Base-by-base conservation (phyloP, 2,888 invertebrate genomes). In the Pegoplata infirma region DNA sequence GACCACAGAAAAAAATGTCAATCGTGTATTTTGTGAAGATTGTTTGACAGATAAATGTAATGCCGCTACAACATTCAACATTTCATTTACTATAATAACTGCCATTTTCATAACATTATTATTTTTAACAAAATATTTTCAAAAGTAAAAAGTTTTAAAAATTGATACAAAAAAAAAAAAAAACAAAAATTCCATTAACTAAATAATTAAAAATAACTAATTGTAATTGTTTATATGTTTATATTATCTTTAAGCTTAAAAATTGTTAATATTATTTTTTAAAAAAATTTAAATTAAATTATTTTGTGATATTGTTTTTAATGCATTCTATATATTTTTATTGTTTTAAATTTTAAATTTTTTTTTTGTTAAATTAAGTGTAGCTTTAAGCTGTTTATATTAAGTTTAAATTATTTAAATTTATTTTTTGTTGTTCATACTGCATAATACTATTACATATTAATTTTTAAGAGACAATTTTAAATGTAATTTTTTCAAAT, bases 1-100 rank as follows among this genome's bases (percentile, higher is more conserved):
- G 53, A 82, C 85, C 21, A 85, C 86, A 40, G 88, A 88, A 76
- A 86, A 85, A 71, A 88, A 83, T 79, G 85, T 86, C 6, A 81
- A 78, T 8, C 85, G 86, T 51, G 81, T 85, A 72, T 89, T 85
- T 76, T 88, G 88, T 59, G 82, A 85, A 76, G 88, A 88, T 79
- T 88, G 88, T 69, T 80, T 84, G 49, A 83, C 83, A 19, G 84
- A 88, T 71, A 85, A 84, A 36, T 88, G 88, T 80, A 88, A 88
- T 80, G 82, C 49, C 0, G 78, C 64, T 16, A 25, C 53, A 28
- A 71, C 25, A 49, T 63, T 47, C 82, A n/a, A 63, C 8, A 55
- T 49, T 17, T 69, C 73, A 32, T 49, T 25, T 47, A 80, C 82
- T 64, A 63, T 84, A 12, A 56, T 82, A 47, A 63, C 78, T 21